phyloP scores from a whole-genome alignment of 2,888 invertebrate genomes.

The Oscheius sp. region DNA sequence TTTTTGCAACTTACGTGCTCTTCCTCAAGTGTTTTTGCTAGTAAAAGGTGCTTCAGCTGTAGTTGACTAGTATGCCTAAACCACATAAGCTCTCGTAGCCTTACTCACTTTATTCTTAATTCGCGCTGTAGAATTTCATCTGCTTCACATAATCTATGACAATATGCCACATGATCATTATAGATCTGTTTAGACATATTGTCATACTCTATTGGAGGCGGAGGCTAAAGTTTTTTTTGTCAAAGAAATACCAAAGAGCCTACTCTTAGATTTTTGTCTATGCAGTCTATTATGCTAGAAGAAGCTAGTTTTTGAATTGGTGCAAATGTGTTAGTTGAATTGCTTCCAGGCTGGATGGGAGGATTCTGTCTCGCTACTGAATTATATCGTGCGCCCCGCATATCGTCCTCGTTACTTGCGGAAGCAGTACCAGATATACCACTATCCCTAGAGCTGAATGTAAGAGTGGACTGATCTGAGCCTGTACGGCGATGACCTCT shows the following conservation, averaged over 20 bases:
- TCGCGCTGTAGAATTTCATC: background rate
- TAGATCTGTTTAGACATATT: background rate
- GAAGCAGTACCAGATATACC: background rate
- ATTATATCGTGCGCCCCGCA: background rate
- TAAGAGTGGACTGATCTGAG: constrained; percentile 24
- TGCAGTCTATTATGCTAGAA: background rate
- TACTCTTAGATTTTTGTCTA: constrained; percentile 9
- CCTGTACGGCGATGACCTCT: constrained; percentile 25
- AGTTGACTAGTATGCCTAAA: constrained; percentile 1
- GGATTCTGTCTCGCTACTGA: background rate
- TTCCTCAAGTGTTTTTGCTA: background rate
- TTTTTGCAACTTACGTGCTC: background rate
- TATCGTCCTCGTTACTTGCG: background rate
- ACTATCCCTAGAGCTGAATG: background rate
- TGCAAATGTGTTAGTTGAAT: too few species aligned
- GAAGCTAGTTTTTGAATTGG: background rate
- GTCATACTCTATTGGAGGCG: background rate
- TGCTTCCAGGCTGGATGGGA: too few species aligned
- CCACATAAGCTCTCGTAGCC: background rate
- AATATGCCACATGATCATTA: constrained; percentile 8
- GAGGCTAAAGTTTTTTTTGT: background rate
- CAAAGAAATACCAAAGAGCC: background rate
- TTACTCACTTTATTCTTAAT: background rate
- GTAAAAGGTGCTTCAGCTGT: background rate
- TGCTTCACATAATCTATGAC: background rate